Base-by-base conservation (phyloP, 1,140 invertebrate genomes). In the Pogonus chalceus region DNA sequence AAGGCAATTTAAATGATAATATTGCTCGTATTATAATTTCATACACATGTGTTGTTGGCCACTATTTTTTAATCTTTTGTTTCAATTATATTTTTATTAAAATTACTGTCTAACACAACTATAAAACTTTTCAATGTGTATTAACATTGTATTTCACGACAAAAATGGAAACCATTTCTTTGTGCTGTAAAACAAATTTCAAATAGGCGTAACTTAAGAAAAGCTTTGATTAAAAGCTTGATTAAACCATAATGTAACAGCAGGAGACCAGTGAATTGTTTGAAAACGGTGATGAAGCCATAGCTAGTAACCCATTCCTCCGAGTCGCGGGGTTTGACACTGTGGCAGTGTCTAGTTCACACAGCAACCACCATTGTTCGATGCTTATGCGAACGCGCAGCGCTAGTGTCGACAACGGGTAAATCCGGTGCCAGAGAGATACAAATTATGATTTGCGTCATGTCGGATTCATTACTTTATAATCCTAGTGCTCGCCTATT, bases 1-100 rank as follows among this genome's bases (percentile, higher is more conserved):
- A 18, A 43, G 37, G 37, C 37, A 43, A 43, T 43, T 43, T 43
- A 43, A 43, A 43, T 43, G 37, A 43, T 43, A 43, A 43, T 43
- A 43, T 43, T 43, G 18, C 18, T 31, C 14, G 26, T 31, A 31
- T 31, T 31, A 31, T 31, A 31, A 31, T 4, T 14, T 14, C 14
- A 14, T 31, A 31, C 26, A 31, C 26, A 31, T 31, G 26, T 31
- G 26, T 31, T 14, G 26, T 31, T 31, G 7, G 26, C 14, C 9
- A 43, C 9, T 4, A 43, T 43, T 7, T 43, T 10, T 16, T 43
- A 16, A 10, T 18, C 18, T 43, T 7, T 18, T 43, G 3, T 43
- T 43, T 43, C 18, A 43, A n/a, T n/a, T n/a, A n/a, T n/a, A n/a
- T n/a, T n/a, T n/a, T n/a, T n/a, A n/a, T n/a, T n/a, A n/a, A n/a